Evolutionary conservation across 2,113 vertebrate species (phyloP).

Genomic region (Ageneiosus marmoratus): DNA sequence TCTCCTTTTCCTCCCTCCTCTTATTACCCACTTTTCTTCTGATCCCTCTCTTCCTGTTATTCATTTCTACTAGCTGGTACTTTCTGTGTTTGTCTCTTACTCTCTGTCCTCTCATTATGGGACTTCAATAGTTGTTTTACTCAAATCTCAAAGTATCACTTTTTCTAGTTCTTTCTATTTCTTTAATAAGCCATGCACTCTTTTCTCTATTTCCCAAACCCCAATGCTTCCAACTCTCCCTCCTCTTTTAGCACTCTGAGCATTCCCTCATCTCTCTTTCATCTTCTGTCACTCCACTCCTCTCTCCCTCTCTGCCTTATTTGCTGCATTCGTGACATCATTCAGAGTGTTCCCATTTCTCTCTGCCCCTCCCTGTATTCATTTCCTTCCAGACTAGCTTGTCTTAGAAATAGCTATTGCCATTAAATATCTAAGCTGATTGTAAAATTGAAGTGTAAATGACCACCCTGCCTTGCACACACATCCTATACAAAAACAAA

Average conservation of each 20-base stretch:
- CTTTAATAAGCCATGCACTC: constrained; percentile 27
- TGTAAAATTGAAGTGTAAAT: background rate
- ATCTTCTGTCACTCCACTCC: constrained; percentile 22
- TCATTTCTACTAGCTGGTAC: constrained; percentile 5
- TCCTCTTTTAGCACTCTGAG: constrained; percentile 21
- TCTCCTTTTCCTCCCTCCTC: background rate
- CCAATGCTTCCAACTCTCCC: background rate
- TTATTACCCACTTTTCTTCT: constrained; percentile 12
- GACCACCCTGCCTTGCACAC: background rate
- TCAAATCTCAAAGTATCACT: constrained; percentile 23
- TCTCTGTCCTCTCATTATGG: background rate
- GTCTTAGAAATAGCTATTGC: background rate
- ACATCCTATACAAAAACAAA: constrained; percentile 2
- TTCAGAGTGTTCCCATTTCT: background rate
- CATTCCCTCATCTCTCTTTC: constrained; percentile 20
- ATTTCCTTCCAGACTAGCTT: background rate
- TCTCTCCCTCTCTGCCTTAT: constrained; percentile 16
- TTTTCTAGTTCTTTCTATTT: background rate
- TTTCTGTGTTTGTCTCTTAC: background rate
- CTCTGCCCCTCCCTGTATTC: too few relatives aligned
- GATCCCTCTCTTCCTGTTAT: background rate
- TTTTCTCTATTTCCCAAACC: background rate
- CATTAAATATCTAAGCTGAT: background rate
- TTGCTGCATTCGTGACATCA: constrained; percentile 8
- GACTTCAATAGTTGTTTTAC: background rate